phyloP scores from a whole-genome alignment of 2,113 vertebrate species.

The Equus quagga region DNA sequence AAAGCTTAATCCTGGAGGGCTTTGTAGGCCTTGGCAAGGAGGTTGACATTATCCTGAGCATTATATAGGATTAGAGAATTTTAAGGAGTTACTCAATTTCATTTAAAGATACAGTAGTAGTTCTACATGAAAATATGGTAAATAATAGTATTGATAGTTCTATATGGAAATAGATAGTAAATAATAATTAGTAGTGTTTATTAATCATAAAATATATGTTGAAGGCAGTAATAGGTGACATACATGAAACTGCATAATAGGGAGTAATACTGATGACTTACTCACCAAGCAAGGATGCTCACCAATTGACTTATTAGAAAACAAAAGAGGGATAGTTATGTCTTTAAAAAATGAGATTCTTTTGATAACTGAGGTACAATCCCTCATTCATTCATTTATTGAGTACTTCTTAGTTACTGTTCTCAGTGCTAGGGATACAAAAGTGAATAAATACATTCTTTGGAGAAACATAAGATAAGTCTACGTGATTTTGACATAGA shows the following conservation, averaged over 20 bases:
- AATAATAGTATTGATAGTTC: background rate
- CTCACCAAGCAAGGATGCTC: background rate
- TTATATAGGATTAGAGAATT: background rate
- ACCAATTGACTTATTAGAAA: background rate
- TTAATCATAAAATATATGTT: background rate
- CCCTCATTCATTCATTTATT: background rate
- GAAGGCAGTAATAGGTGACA: background rate
- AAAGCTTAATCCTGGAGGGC: background rate
- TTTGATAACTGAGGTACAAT: background rate
- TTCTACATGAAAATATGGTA: background rate
- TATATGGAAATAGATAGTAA: background rate
- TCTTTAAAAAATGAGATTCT: conserved; percentile 22
- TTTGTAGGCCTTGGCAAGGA: background rate
- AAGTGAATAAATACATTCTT: background rate
- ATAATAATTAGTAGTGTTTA: background rate
- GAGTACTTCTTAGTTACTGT: background rate
- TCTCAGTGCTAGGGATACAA: background rate
- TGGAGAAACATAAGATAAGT: background rate
- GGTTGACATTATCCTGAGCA: background rate
- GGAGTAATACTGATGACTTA: background rate
- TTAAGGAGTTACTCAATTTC: conserved; percentile 6
- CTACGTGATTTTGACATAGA: background rate
- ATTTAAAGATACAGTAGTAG: background rate
- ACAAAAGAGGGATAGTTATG: background rate
- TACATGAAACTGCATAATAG: background rate